Evolutionary conservation across 2,888 invertebrate genomes (phyloP).

Genomic region (Artemia sinica): DNA sequence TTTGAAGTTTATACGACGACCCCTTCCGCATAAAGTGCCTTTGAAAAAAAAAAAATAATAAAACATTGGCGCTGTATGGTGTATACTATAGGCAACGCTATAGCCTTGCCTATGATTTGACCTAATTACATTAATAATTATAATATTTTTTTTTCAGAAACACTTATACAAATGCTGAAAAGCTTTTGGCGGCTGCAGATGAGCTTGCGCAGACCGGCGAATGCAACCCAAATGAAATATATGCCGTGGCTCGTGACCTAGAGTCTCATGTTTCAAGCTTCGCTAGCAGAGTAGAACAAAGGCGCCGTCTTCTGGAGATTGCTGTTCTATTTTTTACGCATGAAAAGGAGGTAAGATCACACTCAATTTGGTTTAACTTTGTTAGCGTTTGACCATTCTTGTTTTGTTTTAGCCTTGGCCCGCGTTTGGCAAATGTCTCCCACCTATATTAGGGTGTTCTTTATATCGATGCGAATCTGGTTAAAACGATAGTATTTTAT

Average conservation of each 20-base stretch:
- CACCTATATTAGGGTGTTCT: too few species aligned
- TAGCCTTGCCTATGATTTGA: too few species aligned
- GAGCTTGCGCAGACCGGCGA: slow-evolving; percentile 89
- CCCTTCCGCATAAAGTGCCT: too few species aligned
- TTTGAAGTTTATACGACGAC: too few species aligned
- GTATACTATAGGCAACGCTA: too few species aligned
- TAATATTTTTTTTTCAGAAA: slow-evolving; percentile 44
- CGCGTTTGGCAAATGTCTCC: not conserved
- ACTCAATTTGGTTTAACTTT: not conserved
- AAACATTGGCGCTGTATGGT: too few species aligned
- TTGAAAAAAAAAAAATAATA: too few species aligned
- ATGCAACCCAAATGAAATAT: slow-evolving; percentile 88
- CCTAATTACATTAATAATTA: too few species aligned
- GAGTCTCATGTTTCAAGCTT: slow-evolving; percentile 83
- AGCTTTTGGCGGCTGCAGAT: slow-evolving; percentile 82
- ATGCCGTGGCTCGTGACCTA: slow-evolving; percentile 78
- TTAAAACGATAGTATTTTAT: too few species aligned
- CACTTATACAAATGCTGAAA: slow-evolving; percentile 95
- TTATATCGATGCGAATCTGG: too few species aligned
- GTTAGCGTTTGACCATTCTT: slow-evolving; percentile 1
- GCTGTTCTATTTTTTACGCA: slow-evolving; percentile 89
- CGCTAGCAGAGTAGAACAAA: slow-evolving; percentile 74
- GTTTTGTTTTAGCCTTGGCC: slow-evolving; percentile 13
- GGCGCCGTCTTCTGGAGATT: slow-evolving; percentile 71
- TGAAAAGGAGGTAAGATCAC: slow-evolving; percentile 59